Evolutionary conservation across 2,888 invertebrate genomes (phyloP), one percentile per base, ranked within the genome.

Genomic region (Rhopalosiphum nymphaeae): DNA sequence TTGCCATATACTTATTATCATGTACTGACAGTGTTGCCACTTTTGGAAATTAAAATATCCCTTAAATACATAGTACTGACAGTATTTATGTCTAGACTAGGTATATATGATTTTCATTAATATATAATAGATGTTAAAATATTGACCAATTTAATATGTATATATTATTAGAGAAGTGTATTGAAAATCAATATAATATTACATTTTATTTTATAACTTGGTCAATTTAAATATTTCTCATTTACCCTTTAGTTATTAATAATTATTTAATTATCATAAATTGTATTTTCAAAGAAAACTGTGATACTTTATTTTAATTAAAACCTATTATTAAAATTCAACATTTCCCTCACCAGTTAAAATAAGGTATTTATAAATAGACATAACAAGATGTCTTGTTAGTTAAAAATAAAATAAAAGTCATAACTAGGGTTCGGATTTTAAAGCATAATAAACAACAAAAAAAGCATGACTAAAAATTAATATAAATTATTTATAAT

Each of bases 281-380:
- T 67, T 87, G 88, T 67, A 88, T 78, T 67, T 89, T 92, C 88
- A 92, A 92, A 92, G 88, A 88, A 78, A 49, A 49, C 92, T 92
- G 92, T 92, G 92, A 92, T 92, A 85, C 25, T 85, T 85, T 85
- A 44, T 42, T 53, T 86, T 61, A 49, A 16, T 49, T 87, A 44
- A n/a, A 57, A 86, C 11, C 1, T 1, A 86, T 86, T 36, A n/a
- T 49, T 16, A 29, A 67, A 56, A 42, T 42, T 29, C 9, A 87
- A 42, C 29, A 25, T 57, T 61, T 36, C 36, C 42, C 67, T 92
- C 67, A 78, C 88, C 87, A 88, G 61, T 88, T 88, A n/a, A 53
- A 87, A 61, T 67, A 67, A 49, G 49, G 44, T 42, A 26, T n/a
- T n/a, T n/a, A n/a, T n/a, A n/a, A n/a, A n/a, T 57, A 42, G 29